phyloP scores from a whole-genome alignment of 2,113 vertebrate species.

The Pterocles gutturalis region DNA sequence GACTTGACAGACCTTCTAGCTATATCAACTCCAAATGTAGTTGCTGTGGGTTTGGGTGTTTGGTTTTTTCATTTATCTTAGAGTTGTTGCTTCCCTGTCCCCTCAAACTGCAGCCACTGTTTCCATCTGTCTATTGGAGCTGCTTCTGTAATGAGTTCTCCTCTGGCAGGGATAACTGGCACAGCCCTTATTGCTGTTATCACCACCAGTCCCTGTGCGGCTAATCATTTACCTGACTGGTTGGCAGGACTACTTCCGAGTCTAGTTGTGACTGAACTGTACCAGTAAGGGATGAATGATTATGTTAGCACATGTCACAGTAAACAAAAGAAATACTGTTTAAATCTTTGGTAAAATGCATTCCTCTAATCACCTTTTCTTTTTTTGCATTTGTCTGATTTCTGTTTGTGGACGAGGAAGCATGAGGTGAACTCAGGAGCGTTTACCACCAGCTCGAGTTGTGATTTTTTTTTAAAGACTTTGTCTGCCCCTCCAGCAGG shows the following conservation, averaged over 20 bases:
- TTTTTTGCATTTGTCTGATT: neutral
- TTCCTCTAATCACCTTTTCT: neutral
- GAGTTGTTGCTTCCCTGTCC: neutral
- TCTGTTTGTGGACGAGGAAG: neutral
- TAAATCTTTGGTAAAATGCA: neutral
- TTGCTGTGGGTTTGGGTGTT: neutral
- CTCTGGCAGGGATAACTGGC: neutral
- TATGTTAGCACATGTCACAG: neutral
- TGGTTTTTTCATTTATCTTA: neutral
- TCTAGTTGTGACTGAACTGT: neutral
- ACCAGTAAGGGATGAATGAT: neutral
- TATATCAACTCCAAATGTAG: neutral
- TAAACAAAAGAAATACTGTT: neutral
- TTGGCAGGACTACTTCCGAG: neutral
- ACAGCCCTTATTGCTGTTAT: neutral
- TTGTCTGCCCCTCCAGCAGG: neutral
- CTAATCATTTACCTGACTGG: neutral
- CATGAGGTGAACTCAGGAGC: neutral
- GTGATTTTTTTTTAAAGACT: neutral
- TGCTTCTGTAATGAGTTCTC: neutral
- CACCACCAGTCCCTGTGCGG: neutral
- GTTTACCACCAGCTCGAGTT: neutral
- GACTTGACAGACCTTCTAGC: neutral
- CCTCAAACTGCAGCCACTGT: neutral
- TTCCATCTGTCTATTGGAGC: neutral